Percentiles rank a stretch among this genome's conserved stretches.
phyloP scores from a whole-genome alignment of 2,113 vertebrate species.

The Thermophis baileyi region DNA sequence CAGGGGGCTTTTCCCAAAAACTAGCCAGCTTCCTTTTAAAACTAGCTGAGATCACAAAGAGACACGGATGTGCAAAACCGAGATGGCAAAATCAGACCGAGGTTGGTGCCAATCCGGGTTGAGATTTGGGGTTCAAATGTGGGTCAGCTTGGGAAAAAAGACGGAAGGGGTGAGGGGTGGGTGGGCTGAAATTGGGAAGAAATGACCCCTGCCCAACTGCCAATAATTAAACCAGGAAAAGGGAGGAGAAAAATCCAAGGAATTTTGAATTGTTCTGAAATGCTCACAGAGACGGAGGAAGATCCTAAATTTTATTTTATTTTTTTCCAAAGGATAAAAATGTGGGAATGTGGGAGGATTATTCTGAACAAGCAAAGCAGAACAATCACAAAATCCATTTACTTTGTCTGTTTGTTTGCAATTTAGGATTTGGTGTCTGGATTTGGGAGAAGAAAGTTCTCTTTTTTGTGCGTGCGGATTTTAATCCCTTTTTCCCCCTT shows the following conservation, averaged over 20 bases:
- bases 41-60: background rate
- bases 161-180: no score
- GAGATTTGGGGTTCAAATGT: background rate
- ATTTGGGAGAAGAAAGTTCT: background rate
- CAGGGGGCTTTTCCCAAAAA: background rate
- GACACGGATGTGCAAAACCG: background rate
- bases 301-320: background rate
- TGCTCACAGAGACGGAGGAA: background rate
- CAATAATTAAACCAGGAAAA: no score
- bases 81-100: background rate
- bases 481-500: background rate
- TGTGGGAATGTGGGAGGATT: no score
- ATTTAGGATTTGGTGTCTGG: background rate
- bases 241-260: no score
- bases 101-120: no score
- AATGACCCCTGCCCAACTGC: no score
- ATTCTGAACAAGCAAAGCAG: no score
- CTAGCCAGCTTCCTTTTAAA: background rate
- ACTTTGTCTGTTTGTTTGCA: no score
- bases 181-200: no score
- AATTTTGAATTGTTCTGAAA: background rate
- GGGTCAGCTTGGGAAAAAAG: background rate
- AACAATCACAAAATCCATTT: no score
- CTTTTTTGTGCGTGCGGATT: background rate
- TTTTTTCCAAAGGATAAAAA: background rate